These are phyloP conservation scores for Limanda limanda DNA, from an alignment of 2,113 vertebrate genomes.

Conservation along the genomic window DNA sequence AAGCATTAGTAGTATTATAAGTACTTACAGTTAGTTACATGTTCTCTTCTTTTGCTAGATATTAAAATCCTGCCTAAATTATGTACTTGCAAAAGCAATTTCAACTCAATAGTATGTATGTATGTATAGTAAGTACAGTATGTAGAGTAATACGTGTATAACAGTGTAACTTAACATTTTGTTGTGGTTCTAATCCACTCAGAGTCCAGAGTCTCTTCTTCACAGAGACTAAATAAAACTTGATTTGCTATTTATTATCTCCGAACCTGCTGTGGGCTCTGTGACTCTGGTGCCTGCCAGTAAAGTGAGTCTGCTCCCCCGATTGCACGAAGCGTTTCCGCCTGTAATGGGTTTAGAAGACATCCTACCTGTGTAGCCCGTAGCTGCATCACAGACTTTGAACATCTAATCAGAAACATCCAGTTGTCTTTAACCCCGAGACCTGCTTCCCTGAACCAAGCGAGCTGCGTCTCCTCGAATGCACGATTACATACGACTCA, in stretches of 20 bases:
- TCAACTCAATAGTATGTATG: no score
- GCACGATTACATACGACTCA: neutral
- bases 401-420: conserved; percentile 48
- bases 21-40: no score
- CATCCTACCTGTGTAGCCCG: conserved; percentile 8
- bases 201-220: neutral
- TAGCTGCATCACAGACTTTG: conserved; percentile 27
- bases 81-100: no score
- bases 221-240: conserved; percentile 39
- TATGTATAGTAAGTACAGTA: no score
- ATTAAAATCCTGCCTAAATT: no score
- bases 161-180: neutral
- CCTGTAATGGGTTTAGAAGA: conserved; percentile 47
- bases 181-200: neutral
- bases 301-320: conserved; percentile 31
- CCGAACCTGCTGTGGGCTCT: conserved; percentile 32
- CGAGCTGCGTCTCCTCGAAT: neutral
- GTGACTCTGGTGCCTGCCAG: conserved; percentile 23
- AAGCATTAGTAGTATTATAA: no score
- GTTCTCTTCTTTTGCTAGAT: no score
- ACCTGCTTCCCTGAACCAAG: conserved; percentile 3
- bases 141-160: no score
- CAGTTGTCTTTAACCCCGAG: conserved; percentile 35
- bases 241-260: conserved; percentile 50
- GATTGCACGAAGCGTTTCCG: conserved; percentile 36